Base-by-base conservation (phyloP, 2,888 invertebrate genomes). In the Drosophila monieri region DNA sequence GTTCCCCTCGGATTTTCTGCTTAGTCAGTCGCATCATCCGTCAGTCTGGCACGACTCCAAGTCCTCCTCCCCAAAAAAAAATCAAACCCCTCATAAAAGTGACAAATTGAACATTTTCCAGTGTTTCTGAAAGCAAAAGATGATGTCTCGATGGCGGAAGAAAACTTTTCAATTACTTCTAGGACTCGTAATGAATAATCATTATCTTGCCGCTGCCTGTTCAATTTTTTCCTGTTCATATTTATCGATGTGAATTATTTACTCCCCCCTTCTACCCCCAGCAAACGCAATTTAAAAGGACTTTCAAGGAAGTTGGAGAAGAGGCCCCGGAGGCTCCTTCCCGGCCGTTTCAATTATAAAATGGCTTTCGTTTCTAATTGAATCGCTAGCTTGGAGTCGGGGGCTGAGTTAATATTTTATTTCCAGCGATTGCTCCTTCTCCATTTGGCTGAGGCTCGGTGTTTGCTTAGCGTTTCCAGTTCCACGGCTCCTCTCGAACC, bases 321-420 rank as follows among this genome's bases (percentile, higher is more conserved):
- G 15, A 25, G 25, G 15, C n/a, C 30, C 68, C 52, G 12, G 30
- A 9, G 68, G 68, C 66, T 8, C 51, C 58, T 41, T 6, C 43
- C 43, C 41, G 18, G 54, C 68, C 65, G 77, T 79, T 88, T 88
- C 85, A 89, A 85, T 89, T 88, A 88, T 80, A 88, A 88, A 89
- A 89, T 88, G 88, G 89, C 89, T 88, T 89, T 89, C 75, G 80
- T 73, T 85, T 77, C 78, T 81, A 88, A 88, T 89, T 85, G 87
- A 88, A 88, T 80, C 78, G 76, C 57, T 80, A 77, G 81, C 78
- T 18, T 78, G 68, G 74, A 73, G 71, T 57, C 58, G 67, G 58
- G 37, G 80, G 68, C 76, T 70, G 73, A 86, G 81, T 86, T 86
- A 84, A 86, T 83, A 83, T 84, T 83, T 86, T 84, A 84, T 84